Percentiles rank a stretch among this genome's conserved stretches.
These are phyloP conservation scores for Noctua comes DNA, from an alignment of 2,888 invertebrate species.

Conservation along the genomic window DNA sequence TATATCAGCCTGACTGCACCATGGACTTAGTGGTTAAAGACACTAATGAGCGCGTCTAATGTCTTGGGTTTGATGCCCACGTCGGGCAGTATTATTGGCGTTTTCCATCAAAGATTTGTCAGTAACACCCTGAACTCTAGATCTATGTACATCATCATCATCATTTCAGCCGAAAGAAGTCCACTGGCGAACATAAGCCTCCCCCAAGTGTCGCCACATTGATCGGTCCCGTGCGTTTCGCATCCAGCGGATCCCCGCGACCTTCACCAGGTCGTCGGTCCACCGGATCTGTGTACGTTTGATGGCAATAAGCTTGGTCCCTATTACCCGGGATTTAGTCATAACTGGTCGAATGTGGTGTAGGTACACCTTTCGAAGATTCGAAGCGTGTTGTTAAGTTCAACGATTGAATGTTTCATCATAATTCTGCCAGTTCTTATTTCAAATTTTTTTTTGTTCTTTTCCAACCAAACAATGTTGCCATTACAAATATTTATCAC, in stretches of 20 bases:
- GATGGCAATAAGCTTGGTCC: background rate
- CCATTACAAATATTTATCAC: conserved; percentile 57
- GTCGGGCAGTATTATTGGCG: background rate
- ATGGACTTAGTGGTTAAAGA: background rate
- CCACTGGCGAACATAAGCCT: no score
- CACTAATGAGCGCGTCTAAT: background rate
- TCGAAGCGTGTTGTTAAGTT: background rate
- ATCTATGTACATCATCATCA: no score
- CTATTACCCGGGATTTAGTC: background rate
- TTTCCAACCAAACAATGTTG: conserved; percentile 25
- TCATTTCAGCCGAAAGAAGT: no score
- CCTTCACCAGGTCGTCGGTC: no score
- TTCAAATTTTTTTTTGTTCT: background rate
- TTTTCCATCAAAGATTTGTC: no score
- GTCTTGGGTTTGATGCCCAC: background rate
- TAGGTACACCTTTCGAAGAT: background rate
- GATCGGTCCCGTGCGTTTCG: no score
- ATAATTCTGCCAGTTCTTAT: background rate
- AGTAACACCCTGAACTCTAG: background rate
- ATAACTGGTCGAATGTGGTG: background rate
- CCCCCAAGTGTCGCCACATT: no score
- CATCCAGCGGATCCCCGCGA: no score
- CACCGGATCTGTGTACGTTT: background rate
- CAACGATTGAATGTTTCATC: background rate
- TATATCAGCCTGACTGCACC: background rate